Evolutionary conservation across 2,797 vertebrate genomes (phyloP).

Genomic region (Lophura swinhoii): DNA sequence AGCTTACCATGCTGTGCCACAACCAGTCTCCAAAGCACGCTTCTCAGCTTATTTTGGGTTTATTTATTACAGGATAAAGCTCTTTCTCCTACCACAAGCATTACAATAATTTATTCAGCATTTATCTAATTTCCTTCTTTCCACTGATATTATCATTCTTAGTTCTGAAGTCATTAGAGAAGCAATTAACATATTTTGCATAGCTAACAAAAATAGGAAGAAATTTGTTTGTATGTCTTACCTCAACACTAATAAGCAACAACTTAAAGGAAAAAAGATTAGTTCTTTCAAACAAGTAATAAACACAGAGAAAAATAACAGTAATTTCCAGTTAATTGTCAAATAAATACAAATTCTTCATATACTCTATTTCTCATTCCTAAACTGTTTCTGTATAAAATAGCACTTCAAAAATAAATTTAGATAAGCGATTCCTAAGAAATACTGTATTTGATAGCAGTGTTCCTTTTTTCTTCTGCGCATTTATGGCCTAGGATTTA

Average conservation of each 20-base stretch:
- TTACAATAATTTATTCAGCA: conserved; percentile 16
- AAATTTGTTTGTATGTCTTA: conserved; percentile 32
- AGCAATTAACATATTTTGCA: conserved; percentile 16
- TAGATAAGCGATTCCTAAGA: background rate
- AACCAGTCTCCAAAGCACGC: background rate
- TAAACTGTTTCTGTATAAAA: background rate
- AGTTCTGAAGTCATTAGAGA: conserved; percentile 1
- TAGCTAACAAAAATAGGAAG: background rate
- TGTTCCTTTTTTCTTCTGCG: background rate
- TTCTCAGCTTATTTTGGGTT: conserved; percentile 5
- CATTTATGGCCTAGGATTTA: background rate
- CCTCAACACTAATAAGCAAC: background rate
- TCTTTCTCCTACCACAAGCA: background rate
- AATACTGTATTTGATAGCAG: background rate
- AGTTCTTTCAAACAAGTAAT: conserved; percentile 3
- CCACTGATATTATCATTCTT: background rate
- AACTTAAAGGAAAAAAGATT: background rate
- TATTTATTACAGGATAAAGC: background rate
- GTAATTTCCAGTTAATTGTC: background rate
- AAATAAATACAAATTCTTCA: background rate
- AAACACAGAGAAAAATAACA: conserved; percentile 14
- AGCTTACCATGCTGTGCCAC: background rate
- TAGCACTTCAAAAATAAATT: background rate
- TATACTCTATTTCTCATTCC: background rate
- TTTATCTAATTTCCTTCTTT: conserved; percentile 33